Base-by-base conservation (phyloP, 92 coral and sea anemone species). In the Zoanthus sansibaricus region DNA sequence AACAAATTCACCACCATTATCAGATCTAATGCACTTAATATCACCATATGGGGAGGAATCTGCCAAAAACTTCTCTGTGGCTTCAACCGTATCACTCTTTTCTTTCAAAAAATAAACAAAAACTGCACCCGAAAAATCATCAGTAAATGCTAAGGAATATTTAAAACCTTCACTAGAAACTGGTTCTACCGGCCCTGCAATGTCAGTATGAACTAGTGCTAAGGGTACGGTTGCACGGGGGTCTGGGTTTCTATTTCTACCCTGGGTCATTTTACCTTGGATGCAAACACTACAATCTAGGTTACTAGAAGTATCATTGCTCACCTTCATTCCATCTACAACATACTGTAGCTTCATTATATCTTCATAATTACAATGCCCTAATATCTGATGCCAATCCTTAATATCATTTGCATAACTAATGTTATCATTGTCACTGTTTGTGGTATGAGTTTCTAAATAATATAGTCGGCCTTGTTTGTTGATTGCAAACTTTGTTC, bases 261-360 rank as follows among this genome's bases (percentile, higher is more conserved):
- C 67, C 61, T 91, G 89, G 71, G 80, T 88, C 88, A 86, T 82
- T 71, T 92, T 92, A 52, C 90, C 94, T 79, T 72, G 76, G 49
- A 77, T 71, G 67, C 90, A 91, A 33, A 88, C 84, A 75, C 62
- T 71, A 72, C 90, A 91, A 89, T 82, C 94, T 45, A 62, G 87
- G 37, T 68, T 89, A 54, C 77, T 82, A 37, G 83, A 86, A n/a
- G 47, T 90, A 86, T 76, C 55, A 11, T 42, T 82, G 68, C 66
- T 86, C 72, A 91, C 87, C 79, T 88, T 91, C 92, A 91, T 91
- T 45, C 91, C 94, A 21, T 88, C 87, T 37, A 87, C 94, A 21
- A 87, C 86, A 31, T 49, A 55, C 64, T 78, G 71, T 21, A 71
- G 64, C 82, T 85, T 86, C 82, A 91, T 51, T 17, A 88, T 82